A percentile compares a stretch with the other conserved stretches of the same genome.
phyloP scores from a whole-genome alignment of 2,888 invertebrate species.

The Pristionchus japonicus region DNA sequence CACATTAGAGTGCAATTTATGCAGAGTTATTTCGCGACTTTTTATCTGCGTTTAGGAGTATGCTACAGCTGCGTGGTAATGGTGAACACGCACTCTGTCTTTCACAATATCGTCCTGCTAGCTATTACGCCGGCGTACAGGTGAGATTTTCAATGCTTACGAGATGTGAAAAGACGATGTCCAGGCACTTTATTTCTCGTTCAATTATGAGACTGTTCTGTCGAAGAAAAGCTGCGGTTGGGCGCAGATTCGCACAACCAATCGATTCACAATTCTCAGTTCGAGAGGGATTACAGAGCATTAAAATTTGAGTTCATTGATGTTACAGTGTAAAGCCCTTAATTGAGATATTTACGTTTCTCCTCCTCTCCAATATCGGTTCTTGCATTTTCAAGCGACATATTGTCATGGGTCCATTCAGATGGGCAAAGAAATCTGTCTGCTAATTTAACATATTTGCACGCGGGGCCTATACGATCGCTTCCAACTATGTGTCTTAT shows the following conservation, averaged over 20 bases:
- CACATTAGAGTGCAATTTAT: no score
- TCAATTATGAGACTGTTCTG: background rate
- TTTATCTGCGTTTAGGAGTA: background rate
- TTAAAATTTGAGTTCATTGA: background rate
- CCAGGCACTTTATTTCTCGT: background rate
- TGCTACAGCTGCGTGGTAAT: background rate
- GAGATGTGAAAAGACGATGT: no score
- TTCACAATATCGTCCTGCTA: background rate
- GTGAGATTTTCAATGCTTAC: no score
- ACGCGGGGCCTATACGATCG: no score
- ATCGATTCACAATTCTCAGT: background rate
- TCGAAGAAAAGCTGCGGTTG: background rate
- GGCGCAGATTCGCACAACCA: background rate
- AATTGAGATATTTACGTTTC: no score
- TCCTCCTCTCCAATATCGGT: no score
- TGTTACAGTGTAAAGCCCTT: no score
- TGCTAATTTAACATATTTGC: no score
- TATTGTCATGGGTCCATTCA: no score
- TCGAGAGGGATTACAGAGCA: background rate
- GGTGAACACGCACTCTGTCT: background rate
- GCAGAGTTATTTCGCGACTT: background rate
- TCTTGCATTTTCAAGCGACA: no score
- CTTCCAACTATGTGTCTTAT: no score
- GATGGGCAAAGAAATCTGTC: no score
- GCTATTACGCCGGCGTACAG: background rate